Conservation (phyloP, 1,140 invertebrate genomes). For the Philotrypesis tridentata region DNA sequence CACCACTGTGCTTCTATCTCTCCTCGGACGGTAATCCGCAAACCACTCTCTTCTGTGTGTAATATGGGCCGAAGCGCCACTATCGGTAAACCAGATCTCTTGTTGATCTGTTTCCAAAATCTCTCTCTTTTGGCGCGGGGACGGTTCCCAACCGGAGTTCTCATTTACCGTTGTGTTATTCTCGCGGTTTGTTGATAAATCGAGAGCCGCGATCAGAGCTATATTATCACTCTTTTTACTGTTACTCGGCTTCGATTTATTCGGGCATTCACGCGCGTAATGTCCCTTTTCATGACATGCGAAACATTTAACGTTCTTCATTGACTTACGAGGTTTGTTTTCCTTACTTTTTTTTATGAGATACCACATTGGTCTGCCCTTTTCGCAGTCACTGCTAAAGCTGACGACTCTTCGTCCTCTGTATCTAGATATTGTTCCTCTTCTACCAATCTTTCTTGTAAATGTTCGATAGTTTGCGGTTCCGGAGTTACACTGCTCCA, state of each 20-base stretch:
- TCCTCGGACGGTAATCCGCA: not conserved
- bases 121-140: not conserved
- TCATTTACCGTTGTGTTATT: not conserved
- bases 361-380: not conserved
- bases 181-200: not conserved
- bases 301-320: slow-evolving; percentile 14
- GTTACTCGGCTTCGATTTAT: not conserved
- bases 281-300: not conserved
- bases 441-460: not conserved
- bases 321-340: not conserved
- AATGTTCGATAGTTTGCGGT: not conserved
- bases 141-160: not conserved
- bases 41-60: slow-evolving; percentile 5
- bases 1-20: not conserved
- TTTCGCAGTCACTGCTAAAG: not conserved
- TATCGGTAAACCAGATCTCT: slow-evolving; percentile 5
- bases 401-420: not conserved
- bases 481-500: not conserved
- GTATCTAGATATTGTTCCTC: not conserved
- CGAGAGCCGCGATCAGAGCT: not conserved
- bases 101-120: not conserved
- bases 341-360: not conserved
- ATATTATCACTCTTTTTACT: not conserved
- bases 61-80: not conserved
- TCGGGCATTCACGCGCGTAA: not conserved